Percentiles rank a stretch among this genome's conserved stretches.
phyloP scores from a whole-genome alignment of 2,888 invertebrate species.

The Pterostichus madidus region DNA sequence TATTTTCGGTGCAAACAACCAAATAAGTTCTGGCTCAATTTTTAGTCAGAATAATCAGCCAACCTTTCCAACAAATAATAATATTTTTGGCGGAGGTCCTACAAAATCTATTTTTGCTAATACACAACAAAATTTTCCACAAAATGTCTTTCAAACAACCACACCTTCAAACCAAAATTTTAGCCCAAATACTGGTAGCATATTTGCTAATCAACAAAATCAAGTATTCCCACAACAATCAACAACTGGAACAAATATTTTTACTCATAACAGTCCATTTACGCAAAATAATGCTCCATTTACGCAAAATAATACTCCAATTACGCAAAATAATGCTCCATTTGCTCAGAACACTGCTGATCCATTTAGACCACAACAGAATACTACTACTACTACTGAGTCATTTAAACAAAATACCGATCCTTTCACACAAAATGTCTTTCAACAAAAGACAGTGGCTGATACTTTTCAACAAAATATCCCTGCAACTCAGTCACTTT shows the following conservation, averaged over 20 bases:
- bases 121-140: constrained; percentile 67
- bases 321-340: constrained; percentile 12
- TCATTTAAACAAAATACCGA: constrained; percentile 31
- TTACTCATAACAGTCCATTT: constrained; percentile 21
- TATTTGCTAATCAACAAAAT: constrained; percentile 18
- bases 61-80: constrained; percentile 16
- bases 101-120: constrained; percentile 68
- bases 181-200: constrained; percentile 6
- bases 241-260: constrained; percentile 9
- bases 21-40: constrained; percentile 21
- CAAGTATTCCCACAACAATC: constrained; percentile 5
- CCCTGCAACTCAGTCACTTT: constrained; percentile 6
- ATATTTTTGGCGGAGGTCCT: constrained; percentile 67
- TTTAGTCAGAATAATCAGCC: constrained; percentile 66
- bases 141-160: constrained; percentile 58
- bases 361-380: constrained; percentile 19
- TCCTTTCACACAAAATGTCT: constrained; percentile 33
- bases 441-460: constrained; percentile 33
- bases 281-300: constrained; percentile 17
- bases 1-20: constrained; percentile 25
- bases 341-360: neutral
- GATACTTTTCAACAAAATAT: constrained; percentile 39
- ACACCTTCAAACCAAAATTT: constrained; percentile 16
- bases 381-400: neutral
- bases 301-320: constrained; percentile 20